Conservation (phyloP, 2,797 vertebrate genomes). For the Melanotaenia boesemani region DNA sequence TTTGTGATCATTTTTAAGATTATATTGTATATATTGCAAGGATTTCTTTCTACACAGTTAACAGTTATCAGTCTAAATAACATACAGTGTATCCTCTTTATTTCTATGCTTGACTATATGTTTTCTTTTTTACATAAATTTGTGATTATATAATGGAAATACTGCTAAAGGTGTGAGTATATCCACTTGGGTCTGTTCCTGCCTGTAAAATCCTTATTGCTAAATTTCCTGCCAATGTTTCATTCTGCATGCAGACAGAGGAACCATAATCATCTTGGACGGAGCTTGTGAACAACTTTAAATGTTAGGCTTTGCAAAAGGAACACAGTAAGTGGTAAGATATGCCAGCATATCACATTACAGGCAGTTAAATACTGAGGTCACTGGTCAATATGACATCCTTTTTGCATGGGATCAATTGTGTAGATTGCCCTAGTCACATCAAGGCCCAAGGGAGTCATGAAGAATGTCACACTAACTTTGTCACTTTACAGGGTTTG, state of each 20-base stretch:
- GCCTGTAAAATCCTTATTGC: constrained; percentile 24
- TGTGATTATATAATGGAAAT: constrained; percentile 65
- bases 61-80: constrained; percentile 70
- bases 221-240: constrained; percentile 6
- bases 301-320: constrained; percentile 44
- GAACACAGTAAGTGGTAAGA: constrained; percentile 58
- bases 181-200: constrained; percentile 28
- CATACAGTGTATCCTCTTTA: constrained; percentile 53
- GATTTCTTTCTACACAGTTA: constrained; percentile 62
- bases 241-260: constrained; percentile 39
- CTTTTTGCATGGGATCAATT: constrained; percentile 19
- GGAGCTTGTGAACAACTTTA: constrained; percentile 39
- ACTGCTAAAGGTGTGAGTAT: constrained; percentile 41
- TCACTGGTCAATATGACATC: constrained; percentile 53
- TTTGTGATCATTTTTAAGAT: constrained; percentile 52
- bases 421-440: constrained; percentile 16
- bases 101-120: constrained; percentile 63
- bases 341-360: constrained; percentile 59
- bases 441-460: constrained; percentile 16
- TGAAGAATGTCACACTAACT: constrained; percentile 22
- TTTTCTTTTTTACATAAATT: constrained; percentile 63
- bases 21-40: constrained; percentile 53
- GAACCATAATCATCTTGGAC: constrained; percentile 29
- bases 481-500: constrained; percentile 43
- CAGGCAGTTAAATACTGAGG: constrained; percentile 72